A percentile compares a stretch with the other conserved stretches of the same genome.
These are phyloP conservation scores for Ctenopoma kingsleyae DNA, from an alignment of 2,797 vertebrate species.

Conservation along the genomic window DNA sequence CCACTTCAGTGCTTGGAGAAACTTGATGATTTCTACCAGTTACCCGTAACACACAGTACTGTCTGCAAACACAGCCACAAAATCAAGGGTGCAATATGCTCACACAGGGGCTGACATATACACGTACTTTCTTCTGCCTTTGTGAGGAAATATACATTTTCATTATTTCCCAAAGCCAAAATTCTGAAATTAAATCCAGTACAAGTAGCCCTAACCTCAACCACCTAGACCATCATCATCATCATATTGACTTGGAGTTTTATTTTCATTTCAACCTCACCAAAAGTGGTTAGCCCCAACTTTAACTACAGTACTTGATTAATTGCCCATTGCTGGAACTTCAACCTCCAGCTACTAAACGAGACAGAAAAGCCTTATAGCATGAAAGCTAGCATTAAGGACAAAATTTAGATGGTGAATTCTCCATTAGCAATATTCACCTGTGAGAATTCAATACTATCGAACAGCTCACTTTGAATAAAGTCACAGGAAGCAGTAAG, in stretches of 20 bases:
- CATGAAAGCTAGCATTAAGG: too few species aligned
- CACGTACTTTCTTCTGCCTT: conserved; percentile 38
- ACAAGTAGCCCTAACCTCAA: neutral
- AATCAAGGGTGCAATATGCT: conserved; percentile 16
- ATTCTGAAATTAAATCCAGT: conserved; percentile 1
- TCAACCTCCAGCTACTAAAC: neutral
- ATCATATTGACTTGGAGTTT: neutral
- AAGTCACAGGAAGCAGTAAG: conserved; percentile 4
- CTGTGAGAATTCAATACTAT: neutral
- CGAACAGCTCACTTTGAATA: conserved; percentile 11
- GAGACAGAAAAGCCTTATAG: neutral
- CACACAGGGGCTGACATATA: neutral
- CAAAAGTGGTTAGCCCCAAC: neutral
- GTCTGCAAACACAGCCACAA: conserved; percentile 31
- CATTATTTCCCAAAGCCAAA: conserved; percentile 2
- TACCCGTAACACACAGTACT: conserved; percentile 27
- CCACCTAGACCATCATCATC: neutral
- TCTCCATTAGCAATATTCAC: neutral
- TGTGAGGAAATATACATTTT: conserved; percentile 42
- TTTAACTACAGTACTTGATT: neutral
- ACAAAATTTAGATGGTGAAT: neutral
- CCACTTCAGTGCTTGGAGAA: conserved; percentile 42
- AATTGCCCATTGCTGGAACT: neutral
- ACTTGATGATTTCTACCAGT: conserved; percentile 55
- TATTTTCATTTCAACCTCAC: neutral